Evolutionary conservation across 2,797 vertebrate genomes (phyloP).

Genomic region (Lutjanus campechanus): DNA sequence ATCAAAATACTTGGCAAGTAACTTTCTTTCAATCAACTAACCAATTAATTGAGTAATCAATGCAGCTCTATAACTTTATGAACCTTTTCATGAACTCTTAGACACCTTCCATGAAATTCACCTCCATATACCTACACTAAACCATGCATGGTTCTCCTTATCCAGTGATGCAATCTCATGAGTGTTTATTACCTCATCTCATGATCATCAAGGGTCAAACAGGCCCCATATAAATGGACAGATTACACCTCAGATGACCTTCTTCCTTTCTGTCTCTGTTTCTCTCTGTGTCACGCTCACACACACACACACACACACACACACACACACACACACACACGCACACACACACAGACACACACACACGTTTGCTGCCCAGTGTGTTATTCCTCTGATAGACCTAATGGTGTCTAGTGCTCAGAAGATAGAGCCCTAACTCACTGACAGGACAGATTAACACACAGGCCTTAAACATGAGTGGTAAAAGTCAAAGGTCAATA

Average conservation of each 20-base stretch:
- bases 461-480: conserved; percentile 57
- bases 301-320: conserved; percentile 8
- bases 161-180: conserved; percentile 2
- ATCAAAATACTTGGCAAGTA: too few relatives aligned
- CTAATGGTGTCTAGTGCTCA: conserved; percentile 49
- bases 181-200: conserved; percentile 36
- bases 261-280: conserved; percentile 29
- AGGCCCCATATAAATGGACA: conserved; percentile 28
- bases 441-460: conserved; percentile 65
- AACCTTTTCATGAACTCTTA: not conserved
- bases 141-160: not conserved
- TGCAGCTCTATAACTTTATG: not conserved
- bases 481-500: conserved; percentile 65
- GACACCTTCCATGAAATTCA: not conserved
- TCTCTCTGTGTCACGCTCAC: not conserved
- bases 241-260: conserved; percentile 41
- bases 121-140: not conserved
- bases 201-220: conserved; percentile 23
- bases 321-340: not conserved
- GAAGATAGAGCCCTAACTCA: conserved; percentile 49
- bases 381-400: conserved; percentile 47
- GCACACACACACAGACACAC: not conserved
- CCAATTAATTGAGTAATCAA: too few relatives aligned
- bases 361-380: not conserved
- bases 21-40: too few relatives aligned